Evolutionary conservation across 2,797 vertebrate genomes (phyloP).

Genomic region (Xerus rutilus): DNA sequence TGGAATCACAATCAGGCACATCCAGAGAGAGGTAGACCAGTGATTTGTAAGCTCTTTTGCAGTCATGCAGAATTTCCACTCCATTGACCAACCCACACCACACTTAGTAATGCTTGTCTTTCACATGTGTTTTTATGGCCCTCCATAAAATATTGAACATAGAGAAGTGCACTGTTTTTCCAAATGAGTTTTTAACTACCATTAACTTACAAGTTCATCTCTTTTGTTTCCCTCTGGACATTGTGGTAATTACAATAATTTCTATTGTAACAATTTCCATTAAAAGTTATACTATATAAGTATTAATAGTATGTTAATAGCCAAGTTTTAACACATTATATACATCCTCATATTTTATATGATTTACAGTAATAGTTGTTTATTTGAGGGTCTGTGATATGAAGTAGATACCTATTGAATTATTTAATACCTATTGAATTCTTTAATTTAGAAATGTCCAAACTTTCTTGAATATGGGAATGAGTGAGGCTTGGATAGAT

Average conservation of each 20-base stretch:
- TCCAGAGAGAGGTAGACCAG: neutral
- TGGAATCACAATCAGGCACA: conserved; percentile 18
- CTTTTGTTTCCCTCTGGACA: neutral
- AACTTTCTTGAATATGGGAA: neutral
- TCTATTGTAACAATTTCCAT: neutral
- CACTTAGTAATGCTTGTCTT: neutral
- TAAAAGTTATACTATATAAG: neutral
- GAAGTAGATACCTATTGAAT: neutral
- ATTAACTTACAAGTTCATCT: neutral
- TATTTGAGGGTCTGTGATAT: neutral
- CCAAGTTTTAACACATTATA: neutral
- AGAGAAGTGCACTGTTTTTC: neutral
- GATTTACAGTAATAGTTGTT: neutral
- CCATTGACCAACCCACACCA: neutral
- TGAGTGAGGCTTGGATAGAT: neutral
- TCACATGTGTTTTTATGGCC: neutral
- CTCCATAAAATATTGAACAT: neutral
- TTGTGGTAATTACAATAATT: neutral
- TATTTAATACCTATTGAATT: too few relatives aligned
- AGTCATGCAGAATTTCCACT: neutral
- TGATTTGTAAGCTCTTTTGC: conserved; percentile 25
- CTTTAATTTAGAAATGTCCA: neutral
- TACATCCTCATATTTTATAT: too few relatives aligned
- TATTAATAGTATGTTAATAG: neutral
- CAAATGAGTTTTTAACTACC: neutral